Evolutionary conservation across 92 coral and sea anemone species (phyloP), one percentile per base, ranked within the genome.

Genomic region (Desmophyllum pertusum): DNA sequence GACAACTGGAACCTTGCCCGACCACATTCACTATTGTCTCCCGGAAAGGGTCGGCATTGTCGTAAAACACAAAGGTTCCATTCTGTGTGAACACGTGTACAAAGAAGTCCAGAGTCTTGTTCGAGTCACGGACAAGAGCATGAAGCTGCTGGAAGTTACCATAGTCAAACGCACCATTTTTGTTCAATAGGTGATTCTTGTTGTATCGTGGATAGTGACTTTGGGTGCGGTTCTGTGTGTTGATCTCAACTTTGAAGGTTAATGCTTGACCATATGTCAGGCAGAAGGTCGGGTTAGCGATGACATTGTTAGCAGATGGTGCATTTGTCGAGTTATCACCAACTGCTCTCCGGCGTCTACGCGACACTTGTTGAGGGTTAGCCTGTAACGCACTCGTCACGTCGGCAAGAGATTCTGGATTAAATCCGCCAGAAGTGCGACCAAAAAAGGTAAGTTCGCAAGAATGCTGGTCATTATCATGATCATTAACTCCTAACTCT

Each of bases 41-140:
- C 46, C 95, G 88, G 37, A 76, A 76, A 5, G 94, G 93, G 27
- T 89, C 89, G 0, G 91, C 98, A 50, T 97, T 97, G 59, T 97
- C 99, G 52, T 97, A 94, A 78, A 97, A 97, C 81, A 97, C 99
- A 63, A 94, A 94, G 3, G 93, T 92, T 51, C 99, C 99, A 57
- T 84, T 85, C 72, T 97, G 95, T 15, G 77, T 78, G 52, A 97
- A 97, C 78, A 93, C 99, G 75, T 97, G 94, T 36, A 89, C 89
- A 50, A 97, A 97, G 78, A 39, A 79, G 7, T 87, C 53, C 70
- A 97, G 71, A 0, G 93, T 89, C 83, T 92, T 91, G 89, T 94
- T 97, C 1, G 98, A 92, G 19, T 95, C 98, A 13, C 86, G 91
- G 15, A 97, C 75, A 78, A 97, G 81, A 21, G 94, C 90, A 63